Percentiles rank a stretch among this genome's conserved stretches.
Evolutionary conservation across 2,888 invertebrate species (phyloP).

Genomic region (Mythimna vitellina): DNA sequence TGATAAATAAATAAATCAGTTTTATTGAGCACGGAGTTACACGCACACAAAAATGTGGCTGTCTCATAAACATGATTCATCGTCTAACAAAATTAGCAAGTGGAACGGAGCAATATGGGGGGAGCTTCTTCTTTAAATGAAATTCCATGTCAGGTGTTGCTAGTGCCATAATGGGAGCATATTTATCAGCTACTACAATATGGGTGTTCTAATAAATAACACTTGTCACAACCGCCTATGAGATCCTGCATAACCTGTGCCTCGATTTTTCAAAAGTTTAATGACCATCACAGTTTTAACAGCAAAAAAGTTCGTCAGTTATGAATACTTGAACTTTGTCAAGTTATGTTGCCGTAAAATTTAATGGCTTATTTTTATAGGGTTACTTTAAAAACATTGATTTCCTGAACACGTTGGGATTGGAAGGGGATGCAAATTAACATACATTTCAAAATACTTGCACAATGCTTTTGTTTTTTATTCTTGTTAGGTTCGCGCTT

Average conservation of each 20-base stretch:
- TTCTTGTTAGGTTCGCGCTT: no score
- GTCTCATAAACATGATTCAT: slow-evolving; percentile 86
- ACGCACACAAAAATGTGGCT: slow-evolving; percentile 82
- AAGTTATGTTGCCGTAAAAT: slow-evolving; percentile 44
- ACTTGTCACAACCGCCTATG: slow-evolving; percentile 79
- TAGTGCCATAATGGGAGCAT: slow-evolving; percentile 77
- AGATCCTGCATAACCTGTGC: slow-evolving; percentile 51
- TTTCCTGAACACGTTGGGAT: background rate
- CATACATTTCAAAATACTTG: no score
- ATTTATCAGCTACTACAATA: slow-evolving; percentile 85
- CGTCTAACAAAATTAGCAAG: slow-evolving; percentile 83
- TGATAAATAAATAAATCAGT: slow-evolving; percentile 76
- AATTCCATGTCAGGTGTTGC: slow-evolving; percentile 86
- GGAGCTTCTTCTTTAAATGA: slow-evolving; percentile 84
- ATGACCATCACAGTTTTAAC: slow-evolving; percentile 26
- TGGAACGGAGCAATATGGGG: slow-evolving; percentile 74
- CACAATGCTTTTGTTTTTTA: no score
- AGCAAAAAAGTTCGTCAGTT: slow-evolving; percentile 39
- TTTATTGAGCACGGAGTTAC: slow-evolving; percentile 71
- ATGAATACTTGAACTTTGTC: slow-evolving; percentile 21
- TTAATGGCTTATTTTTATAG: slow-evolving; percentile 50
- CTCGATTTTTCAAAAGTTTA: slow-evolving; percentile 64
- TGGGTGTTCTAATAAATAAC: slow-evolving; percentile 84
- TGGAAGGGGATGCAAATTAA: slow-evolving; percentile 12
- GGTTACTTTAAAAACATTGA: slow-evolving; percentile 40